Conservation (phyloP, 2,797 vertebrate species). For the Mallotus villosus region DNA sequence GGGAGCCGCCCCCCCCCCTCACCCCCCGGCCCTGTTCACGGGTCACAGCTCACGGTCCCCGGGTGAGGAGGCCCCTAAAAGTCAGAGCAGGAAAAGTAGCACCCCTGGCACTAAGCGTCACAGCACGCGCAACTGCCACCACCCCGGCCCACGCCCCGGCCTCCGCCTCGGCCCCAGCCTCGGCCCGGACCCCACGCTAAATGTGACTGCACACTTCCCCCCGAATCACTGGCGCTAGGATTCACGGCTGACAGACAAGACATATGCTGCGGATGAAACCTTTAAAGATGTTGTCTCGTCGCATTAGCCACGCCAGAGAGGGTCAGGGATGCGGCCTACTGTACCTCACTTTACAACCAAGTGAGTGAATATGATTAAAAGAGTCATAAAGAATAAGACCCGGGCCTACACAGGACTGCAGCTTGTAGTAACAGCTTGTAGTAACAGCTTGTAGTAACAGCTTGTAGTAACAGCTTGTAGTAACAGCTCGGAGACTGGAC, state of each 20-base stretch:
- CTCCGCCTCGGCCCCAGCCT: slow-evolving; percentile 32
- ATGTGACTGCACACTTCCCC: slow-evolving; percentile 55
- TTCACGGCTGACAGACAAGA: slow-evolving; percentile 69
- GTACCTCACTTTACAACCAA: slow-evolving; percentile 1
- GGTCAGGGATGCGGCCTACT: slow-evolving; percentile 18
- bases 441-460: neutral
- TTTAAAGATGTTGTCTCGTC: slow-evolving; percentile 74
- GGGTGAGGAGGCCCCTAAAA: slow-evolving; percentile 72
- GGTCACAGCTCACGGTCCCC: slow-evolving; percentile 75
- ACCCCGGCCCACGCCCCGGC: slow-evolving; percentile 49
- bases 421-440: no score
- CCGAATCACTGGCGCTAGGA: slow-evolving; percentile 53
- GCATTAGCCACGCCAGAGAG: slow-evolving; percentile 66
- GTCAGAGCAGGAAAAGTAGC: slow-evolving; percentile 73
- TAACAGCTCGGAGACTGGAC: no score
- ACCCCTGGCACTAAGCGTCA: slow-evolving; percentile 69
- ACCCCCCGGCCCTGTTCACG: slow-evolving; percentile 67
- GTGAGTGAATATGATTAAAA: neutral
- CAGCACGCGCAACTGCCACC: slow-evolving; percentile 50
- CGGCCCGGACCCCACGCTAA: slow-evolving; percentile 65
- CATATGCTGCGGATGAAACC: slow-evolving; percentile 74
- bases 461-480: no score
- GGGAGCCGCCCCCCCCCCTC: neutral
- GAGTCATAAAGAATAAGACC: neutral
- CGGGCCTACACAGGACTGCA: no score